These are phyloP conservation scores for Panzeria rudis DNA, from an alignment of 2,888 invertebrate species.

Conservation along the genomic window DNA sequence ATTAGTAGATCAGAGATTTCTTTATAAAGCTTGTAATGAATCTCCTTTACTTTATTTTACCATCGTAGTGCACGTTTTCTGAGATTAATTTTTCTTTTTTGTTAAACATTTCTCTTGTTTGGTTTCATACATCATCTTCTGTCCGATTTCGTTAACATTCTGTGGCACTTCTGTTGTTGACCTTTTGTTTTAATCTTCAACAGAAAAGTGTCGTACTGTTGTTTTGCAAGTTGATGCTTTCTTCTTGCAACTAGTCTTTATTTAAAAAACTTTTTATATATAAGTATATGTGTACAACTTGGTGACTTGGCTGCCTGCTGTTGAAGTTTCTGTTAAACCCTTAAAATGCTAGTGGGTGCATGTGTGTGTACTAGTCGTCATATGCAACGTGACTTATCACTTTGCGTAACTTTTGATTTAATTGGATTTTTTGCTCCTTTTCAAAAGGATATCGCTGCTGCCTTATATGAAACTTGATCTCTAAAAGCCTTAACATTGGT, in stretches of 20 bases:
- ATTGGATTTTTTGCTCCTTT: slow-evolving; percentile 59
- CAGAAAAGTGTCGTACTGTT: slow-evolving; percentile 26
- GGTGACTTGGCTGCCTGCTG: slow-evolving; percentile 33
- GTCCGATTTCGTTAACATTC: slow-evolving; percentile 48
- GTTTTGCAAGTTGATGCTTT: slow-evolving; percentile 29
- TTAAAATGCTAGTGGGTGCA: neutral
- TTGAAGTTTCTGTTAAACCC: slow-evolving; percentile 26
- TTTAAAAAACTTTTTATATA: neutral
- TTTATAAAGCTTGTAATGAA: too few relatives aligned
- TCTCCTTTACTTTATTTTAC: neutral
- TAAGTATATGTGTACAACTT: neutral
- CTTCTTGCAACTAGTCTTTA: slow-evolving; percentile 6
- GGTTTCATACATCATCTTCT: slow-evolving; percentile 1
- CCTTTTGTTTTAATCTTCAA: slow-evolving; percentile 56
- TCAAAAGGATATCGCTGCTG: slow-evolving; percentile 43
- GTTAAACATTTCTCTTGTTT: neutral
- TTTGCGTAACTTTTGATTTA: slow-evolving; percentile 69
- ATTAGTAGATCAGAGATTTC: too few relatives aligned
- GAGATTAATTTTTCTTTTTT: neutral
- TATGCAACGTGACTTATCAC: slow-evolving; percentile 71
- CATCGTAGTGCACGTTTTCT: neutral
- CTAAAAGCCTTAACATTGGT: neutral
- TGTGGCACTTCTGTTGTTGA: slow-evolving; percentile 48
- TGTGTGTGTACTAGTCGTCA: slow-evolving; percentile 22
- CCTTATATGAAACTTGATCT: slow-evolving; percentile 46